phyloP scores from a whole-genome alignment of 92 coral and sea anemone species.

The Phenganax stokvisi region DNA sequence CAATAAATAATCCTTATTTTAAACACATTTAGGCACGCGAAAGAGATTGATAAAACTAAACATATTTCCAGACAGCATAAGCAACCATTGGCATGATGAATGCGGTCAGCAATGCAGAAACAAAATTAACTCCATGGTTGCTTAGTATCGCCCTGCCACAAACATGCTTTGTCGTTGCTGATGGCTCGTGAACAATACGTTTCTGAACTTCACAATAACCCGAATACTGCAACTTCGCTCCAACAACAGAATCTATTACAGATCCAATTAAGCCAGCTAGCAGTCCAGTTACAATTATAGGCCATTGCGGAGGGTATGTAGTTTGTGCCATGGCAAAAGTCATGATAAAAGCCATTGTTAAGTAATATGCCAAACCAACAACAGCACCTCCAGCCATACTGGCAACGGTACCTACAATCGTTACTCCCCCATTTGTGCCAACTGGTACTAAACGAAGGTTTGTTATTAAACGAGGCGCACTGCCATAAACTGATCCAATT shows the following conservation, averaged over 20 bases:
- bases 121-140: slow-evolving; percentile 87
- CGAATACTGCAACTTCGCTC: slow-evolving; percentile 91
- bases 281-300: slow-evolving; percentile 74
- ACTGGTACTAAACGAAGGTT: slow-evolving; percentile 79
- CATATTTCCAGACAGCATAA: slow-evolving; percentile 72
- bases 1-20: neutral
- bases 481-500: slow-evolving; percentile 71
- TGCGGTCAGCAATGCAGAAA: slow-evolving; percentile 68
- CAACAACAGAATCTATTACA: slow-evolving; percentile 73
- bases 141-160: slow-evolving; percentile 72
- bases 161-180: slow-evolving; percentile 64
- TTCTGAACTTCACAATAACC: slow-evolving; percentile 79
- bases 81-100: slow-evolving; percentile 73
- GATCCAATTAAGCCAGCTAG: slow-evolving; percentile 89
- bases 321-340: slow-evolving; percentile 43
- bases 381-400: slow-evolving; percentile 77
- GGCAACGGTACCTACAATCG: slow-evolving; percentile 69
- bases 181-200: slow-evolving; percentile 68
- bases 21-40: slow-evolving; percentile 4
- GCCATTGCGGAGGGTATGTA: slow-evolving; percentile 83
- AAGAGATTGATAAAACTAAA: slow-evolving; percentile 9
- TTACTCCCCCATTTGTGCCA: slow-evolving; percentile 97
- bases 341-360: slow-evolving; percentile 52
- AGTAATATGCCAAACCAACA: slow-evolving; percentile 71
- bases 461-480: slow-evolving; percentile 73